phyloP scores from a whole-genome alignment of 2,888 invertebrate species.

The Zeuzera pyrina region DNA sequence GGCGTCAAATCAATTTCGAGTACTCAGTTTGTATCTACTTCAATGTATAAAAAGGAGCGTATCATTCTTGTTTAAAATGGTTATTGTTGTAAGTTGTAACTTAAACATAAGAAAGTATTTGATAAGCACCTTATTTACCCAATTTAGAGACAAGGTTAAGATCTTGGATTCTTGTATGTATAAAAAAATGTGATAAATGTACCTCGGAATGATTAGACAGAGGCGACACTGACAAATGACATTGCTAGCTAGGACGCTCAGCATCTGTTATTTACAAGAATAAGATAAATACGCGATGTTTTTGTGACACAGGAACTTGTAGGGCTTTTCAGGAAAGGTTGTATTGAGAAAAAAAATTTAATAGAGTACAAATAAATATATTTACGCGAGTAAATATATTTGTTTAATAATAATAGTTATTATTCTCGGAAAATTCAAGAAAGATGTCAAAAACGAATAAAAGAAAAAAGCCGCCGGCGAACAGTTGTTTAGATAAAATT shows the following conservation, averaged over 20 bases:
- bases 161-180: conserved; percentile 20
- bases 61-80: too few relatives aligned
- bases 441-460: too few relatives aligned
- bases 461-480: too few relatives aligned
- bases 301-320: conserved; percentile 28
- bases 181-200: conserved; percentile 47
- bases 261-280: conserved; percentile 53
- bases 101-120: conserved; percentile 11
- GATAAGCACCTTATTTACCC: conserved; percentile 16
- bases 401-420: too few relatives aligned
- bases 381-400: too few relatives aligned
- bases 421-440: too few relatives aligned
- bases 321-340: conserved; percentile 23
- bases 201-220: conserved; percentile 46
- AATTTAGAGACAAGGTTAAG: conserved; percentile 14
- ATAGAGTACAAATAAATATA: too few relatives aligned
- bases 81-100: too few relatives aligned
- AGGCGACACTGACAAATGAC: conserved; percentile 51
- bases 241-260: conserved; percentile 31
- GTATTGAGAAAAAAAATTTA: conserved; percentile 19
- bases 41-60: too few relatives aligned
- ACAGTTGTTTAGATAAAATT: too few relatives aligned
- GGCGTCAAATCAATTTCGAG: too few relatives aligned
- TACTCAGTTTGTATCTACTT: too few relatives aligned
- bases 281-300: conserved; percentile 44